phyloP scores from a whole-genome alignment of 2,888 invertebrate species.

The Miltochrista miniata region DNA sequence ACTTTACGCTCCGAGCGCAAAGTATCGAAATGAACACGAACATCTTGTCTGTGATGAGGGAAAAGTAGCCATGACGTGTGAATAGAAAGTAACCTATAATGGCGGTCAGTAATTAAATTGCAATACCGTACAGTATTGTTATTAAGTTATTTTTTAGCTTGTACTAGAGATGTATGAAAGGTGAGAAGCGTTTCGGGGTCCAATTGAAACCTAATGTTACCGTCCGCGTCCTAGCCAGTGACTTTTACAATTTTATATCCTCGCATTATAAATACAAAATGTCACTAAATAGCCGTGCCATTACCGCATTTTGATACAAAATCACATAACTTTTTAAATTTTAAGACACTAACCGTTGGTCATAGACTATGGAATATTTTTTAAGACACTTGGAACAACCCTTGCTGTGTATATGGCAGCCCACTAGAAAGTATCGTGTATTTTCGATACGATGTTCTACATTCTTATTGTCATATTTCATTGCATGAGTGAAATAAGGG shows the following conservation, averaged over 20 bases:
- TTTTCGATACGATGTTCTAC: too few species aligned
- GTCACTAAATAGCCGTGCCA: slow-evolving; percentile 15
- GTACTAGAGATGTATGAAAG: slow-evolving; percentile 60
- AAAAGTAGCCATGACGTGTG: too few species aligned
- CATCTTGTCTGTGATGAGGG: too few species aligned
- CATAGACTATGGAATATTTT: slow-evolving; percentile 38
- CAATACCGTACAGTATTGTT: slow-evolving; percentile 76
- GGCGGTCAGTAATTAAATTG: slow-evolving; percentile 33
- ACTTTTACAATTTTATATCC: slow-evolving; percentile 42
- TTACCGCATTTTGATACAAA: too few species aligned
- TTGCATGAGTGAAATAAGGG: too few species aligned
- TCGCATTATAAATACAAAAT: slow-evolving; percentile 23
- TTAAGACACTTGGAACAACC: not conserved
- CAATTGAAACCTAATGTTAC: slow-evolving; percentile 59
- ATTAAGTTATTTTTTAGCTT: slow-evolving; percentile 59
- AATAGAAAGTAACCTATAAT: too few species aligned
- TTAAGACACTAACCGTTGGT: slow-evolving; percentile 34
- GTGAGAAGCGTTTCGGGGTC: slow-evolving; percentile 49
- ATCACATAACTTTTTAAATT: not conserved
- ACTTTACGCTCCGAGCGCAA: too few species aligned
- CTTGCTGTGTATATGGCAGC: too few species aligned
- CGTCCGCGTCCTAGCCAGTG: slow-evolving; percentile 77
- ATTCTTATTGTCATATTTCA: too few species aligned
- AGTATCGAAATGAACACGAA: too few species aligned
- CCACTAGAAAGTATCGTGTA: too few species aligned